These are phyloP conservation scores for Heterotis niloticus DNA, from an alignment of 2,113 vertebrate species.

Conservation along the genomic window DNA sequence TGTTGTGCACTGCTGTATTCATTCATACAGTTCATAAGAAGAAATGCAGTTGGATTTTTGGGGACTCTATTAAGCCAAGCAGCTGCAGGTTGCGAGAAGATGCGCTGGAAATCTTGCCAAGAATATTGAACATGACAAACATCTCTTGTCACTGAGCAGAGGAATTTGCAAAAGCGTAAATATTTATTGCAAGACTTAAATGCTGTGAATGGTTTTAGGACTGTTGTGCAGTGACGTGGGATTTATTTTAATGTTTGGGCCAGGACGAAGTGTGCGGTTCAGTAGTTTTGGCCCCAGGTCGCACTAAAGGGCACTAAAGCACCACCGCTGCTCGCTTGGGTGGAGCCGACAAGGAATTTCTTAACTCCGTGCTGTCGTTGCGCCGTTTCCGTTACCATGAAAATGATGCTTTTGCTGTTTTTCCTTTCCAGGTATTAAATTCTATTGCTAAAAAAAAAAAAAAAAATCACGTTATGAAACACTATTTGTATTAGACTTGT, in stretches of 20 bases:
- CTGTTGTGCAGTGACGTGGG: background rate
- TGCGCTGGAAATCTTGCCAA: no score
- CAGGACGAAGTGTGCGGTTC: background rate
- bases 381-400: conserved; percentile 28
- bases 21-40: background rate
- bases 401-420: conserved; percentile 7
- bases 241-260: background rate
- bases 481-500: conserved; percentile 46
- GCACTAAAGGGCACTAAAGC: background rate
- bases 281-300: background rate
- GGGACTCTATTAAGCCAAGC: background rate
- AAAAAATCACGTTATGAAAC: conserved; percentile 40
- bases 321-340: background rate
- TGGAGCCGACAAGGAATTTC: background rate
- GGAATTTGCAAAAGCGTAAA: conserved; percentile 35
- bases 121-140: background rate
- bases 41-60: background rate
- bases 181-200: conserved; percentile 33
- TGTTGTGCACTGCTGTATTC: background rate
- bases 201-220: conserved; percentile 28
- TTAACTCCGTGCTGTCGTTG: background rate
- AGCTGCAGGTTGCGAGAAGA: background rate
- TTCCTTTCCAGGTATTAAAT: conserved; percentile 42
- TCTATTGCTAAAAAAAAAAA: conserved; percentile 49
- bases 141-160: background rate